Evolutionary conservation across 2,113 vertebrate genomes (phyloP), one percentile per base, ranked within the genome.

Genomic region (Illadopsis cleaveri): DNA sequence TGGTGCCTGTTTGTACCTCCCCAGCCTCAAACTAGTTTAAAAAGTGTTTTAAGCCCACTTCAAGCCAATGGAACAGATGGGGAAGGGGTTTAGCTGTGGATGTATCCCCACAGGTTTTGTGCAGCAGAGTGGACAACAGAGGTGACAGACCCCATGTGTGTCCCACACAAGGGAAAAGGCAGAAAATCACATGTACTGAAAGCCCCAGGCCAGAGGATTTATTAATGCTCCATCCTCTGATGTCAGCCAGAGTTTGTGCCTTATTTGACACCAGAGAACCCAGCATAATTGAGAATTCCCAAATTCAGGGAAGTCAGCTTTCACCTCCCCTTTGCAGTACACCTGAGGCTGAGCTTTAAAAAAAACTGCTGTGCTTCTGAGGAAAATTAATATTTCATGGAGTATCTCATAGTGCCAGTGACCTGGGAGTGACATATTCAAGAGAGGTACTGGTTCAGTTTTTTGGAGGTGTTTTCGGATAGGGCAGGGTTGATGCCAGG

Each of bases 161-260:
- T 48, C 78, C 78, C 87, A 82, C 57, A 35, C 40, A 9, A 79
- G 73, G 78, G 65, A 72, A 40, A 94, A 82, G 44, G 82, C 44
- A 85, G 65, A 69, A 97, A 87, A 93, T 82, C 84, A 85, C 42
- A 10, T 4, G 5, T 16, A 24, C n/a, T 56, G 75, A 76, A 85
- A 76, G 66, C 37, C 45, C 66, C 90, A 53, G 78, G 87, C 90
- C 65, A 85, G 85, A 76, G 57, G 35, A 23, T 90, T 96, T 85
- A 77, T 90, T 93, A 76, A 69, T 24, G 40, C 40, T 85, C 25
- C 53, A 23, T 68, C 53, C 37, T 56, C 12, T 0, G 31, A 35
- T 58, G 11, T 85, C 88, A 40, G 31, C 35, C 1, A 0, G 75
- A 85, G 57, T 72, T 53, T 88, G 28, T 35, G 53, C 62, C n/a